Evolutionary conservation across 2,797 vertebrate species (phyloP), one percentile per base, ranked within the genome.

Genomic region (Crocidura indochinensis): DNA sequence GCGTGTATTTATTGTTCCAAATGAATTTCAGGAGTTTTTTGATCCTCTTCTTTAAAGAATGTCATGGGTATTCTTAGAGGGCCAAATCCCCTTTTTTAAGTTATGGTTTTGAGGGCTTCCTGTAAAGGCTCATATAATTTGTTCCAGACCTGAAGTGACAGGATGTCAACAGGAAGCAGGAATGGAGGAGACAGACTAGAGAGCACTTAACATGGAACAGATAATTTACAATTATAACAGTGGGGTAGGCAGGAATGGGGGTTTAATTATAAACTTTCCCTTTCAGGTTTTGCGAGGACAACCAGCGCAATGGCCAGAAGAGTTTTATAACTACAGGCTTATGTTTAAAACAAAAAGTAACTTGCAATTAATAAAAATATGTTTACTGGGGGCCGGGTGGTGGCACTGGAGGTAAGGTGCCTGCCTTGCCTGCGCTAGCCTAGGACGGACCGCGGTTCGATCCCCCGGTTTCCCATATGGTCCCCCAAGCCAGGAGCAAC

Each of bases 281-380:
- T 29, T 87, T 86, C 60, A 74, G 44, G 11, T 69, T 64, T 72
- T 68, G 15, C 49, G 73, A 95, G 75, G 19, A 88, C 12, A 87
- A 68, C 19, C 26, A 38, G 46, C 82, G 10, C 79, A 72, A 91
- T 2, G 46, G 12, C 17, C 2, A 22, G 4, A 68, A 74, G 78
- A 71, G 51, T 26, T 76, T 92, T 90, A 49, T 85, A 38, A 87
- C 64, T 49, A 71, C 69, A 84, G 20, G 2, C 47, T 29, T 71
- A 92, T n/a, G 47, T 84, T 91, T 47, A 62, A 20, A 60, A 38
- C 17, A 47, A 79, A 67, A 17, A 17, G 27, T 62, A 60, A 72
- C 53, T 68, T 69, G 20, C 38, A 29, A 79, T 88, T 27, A 64
- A 81, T 75, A 51, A 65, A 81, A 93, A 73, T 79, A 47, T 26